phyloP scores from a whole-genome alignment of 2,888 invertebrate genomes.

The Lomographa bimaculata region DNA sequence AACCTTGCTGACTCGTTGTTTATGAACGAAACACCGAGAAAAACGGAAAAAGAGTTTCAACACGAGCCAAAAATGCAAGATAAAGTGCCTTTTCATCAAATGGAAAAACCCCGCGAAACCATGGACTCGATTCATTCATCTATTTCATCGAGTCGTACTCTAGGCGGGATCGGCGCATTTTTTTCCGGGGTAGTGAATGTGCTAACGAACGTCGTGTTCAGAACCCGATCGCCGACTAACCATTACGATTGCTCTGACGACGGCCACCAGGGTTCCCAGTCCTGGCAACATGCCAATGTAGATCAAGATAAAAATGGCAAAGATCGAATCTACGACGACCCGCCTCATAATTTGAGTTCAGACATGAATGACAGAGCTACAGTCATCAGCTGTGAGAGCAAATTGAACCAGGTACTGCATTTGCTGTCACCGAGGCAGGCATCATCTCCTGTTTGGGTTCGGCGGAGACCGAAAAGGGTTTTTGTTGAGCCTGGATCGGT shows the following conservation, averaged over 20 bases:
- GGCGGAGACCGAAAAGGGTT: slow-evolving; percentile 48
- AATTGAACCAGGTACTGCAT: slow-evolving; percentile 57
- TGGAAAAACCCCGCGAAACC: not conserved
- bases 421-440: slow-evolving; percentile 45
- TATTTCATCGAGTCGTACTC: slow-evolving; percentile 31
- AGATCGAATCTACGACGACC: slow-evolving; percentile 38
- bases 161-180: slow-evolving; percentile 59
- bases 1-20: slow-evolving; percentile 68
- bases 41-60: slow-evolving; percentile 28
- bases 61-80: slow-evolving; percentile 12
- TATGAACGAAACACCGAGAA: slow-evolving; percentile 33
- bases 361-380: slow-evolving; percentile 59
- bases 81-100: slow-evolving; percentile 25
- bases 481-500: slow-evolving; percentile 59
- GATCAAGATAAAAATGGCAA: slow-evolving; percentile 58
- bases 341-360: slow-evolving; percentile 40
- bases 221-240: slow-evolving; percentile 44
- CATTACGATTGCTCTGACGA: slow-evolving; percentile 52
- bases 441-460: slow-evolving; percentile 39
- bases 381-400: slow-evolving; percentile 62
- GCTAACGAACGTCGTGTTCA: slow-evolving; percentile 60
- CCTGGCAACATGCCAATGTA: slow-evolving; percentile 61
- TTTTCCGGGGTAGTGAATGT: slow-evolving; percentile 64
- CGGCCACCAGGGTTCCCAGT: slow-evolving; percentile 48
- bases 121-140: too few species aligned